Conservation (phyloP, 2,888 invertebrate genomes). For the Eupelmus urozonus region DNA sequence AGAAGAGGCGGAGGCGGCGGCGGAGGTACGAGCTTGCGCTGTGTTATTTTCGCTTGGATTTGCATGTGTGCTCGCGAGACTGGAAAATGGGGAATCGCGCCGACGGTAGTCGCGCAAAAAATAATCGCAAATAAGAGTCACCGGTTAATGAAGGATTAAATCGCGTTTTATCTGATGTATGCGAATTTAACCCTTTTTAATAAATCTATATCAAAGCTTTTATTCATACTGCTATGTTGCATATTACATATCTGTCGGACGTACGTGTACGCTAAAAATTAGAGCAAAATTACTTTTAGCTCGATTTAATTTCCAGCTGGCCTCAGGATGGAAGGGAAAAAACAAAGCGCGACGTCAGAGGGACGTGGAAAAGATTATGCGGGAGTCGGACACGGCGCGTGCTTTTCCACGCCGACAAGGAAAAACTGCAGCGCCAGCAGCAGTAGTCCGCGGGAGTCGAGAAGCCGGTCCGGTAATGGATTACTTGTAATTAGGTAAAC, state of each 20-base stretch:
- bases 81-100: slow-evolving; percentile 34
- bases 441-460: slow-evolving; percentile 26
- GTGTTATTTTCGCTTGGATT: slow-evolving; percentile 49
- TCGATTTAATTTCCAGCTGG: no score
- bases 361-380: slow-evolving; percentile 22
- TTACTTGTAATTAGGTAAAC: slow-evolving; percentile 73
- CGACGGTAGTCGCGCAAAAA: no score
- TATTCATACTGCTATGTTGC: no score
- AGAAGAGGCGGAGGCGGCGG: not conserved
- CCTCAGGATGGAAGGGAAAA: no score
- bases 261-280: no score
- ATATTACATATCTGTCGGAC: no score
- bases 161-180: not conserved
- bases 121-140: no score
- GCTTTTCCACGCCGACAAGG: not conserved
- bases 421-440: slow-evolving; percentile 20
- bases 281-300: no score
- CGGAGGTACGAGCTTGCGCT: slow-evolving; percentile 33
- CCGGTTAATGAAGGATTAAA: not conserved
- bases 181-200: no score
- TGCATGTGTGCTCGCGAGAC: slow-evolving; percentile 42
- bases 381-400: slow-evolving; percentile 16
- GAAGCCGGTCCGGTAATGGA: slow-evolving; percentile 67
- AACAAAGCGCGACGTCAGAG: not conserved
- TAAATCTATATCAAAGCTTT: no score